Base-by-base conservation (phyloP, 2,797 vertebrate species). In the Borostomias antarcticus region DNA sequence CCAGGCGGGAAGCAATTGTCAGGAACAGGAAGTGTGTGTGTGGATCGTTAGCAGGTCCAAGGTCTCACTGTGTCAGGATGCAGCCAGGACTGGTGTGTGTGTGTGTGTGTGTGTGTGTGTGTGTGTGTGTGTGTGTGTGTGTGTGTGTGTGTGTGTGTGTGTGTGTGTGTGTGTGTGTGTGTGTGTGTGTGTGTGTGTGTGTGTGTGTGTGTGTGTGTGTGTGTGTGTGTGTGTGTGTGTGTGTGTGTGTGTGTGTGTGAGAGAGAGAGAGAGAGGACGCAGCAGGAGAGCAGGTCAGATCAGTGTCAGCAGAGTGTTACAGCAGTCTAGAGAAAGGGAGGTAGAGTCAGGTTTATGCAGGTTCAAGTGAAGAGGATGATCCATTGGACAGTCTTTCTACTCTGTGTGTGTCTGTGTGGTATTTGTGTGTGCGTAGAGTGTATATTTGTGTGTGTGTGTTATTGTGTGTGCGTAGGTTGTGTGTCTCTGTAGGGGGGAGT, bases 141-240 rank as follows among this genome's bases (percentile, higher is more conserved):
- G 30, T 58, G 26, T 23, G 52, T 26, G 23, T 17, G 10, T 35
- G 25, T 23, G 40, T 1, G 40, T 45, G 13, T 30, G 3, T 50
- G 37, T 63, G 63, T 59, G 47, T 66, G 48, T 45, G 65, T 63
- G 26, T 8, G 58, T 68, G 66, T 82, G 78, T 82, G 81, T 84
- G 15, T 28, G 15, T 54, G 25, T 8, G 52, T 25, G 25, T n/a
- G 52, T 45, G 3, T n/a, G 40, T 17, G 40, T 45, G 40, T 15
- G 15, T 56, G 1, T 45, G 50, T 56, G 23, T 58, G 30, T 58
- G 26, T 23, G 52, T 26, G 23, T 17, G 10, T 35, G 25, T 23
- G 40, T 1, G 40, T 45, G 13, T 30, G 3, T 50, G 37, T 63
- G 63, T 59, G 47, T 66, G 48, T 45, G 65, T 63, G 26, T 8